Percentiles rank a stretch among this genome's conserved stretches.
These are phyloP conservation scores for Heteronetta atricapilla DNA, from an alignment of 2,113 vertebrate species.

Conservation along the genomic window DNA sequence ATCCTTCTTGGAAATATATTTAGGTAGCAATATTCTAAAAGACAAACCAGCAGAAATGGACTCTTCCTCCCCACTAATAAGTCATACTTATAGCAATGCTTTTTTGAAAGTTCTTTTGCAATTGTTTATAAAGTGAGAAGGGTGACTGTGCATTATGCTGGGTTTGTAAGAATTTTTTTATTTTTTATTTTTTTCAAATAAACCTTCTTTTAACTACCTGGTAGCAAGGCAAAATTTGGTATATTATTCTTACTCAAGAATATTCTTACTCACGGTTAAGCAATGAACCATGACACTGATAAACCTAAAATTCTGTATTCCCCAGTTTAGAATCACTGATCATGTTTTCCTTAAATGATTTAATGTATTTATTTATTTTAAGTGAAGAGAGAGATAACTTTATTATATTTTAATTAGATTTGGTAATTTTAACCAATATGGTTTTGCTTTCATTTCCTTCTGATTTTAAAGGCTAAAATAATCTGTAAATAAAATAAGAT, in stretches of 20 bases:
- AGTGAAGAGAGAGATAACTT: neutral
- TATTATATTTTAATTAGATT: neutral
- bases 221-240: rapidly evolving
- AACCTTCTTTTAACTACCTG: neutral
- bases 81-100: rapidly evolving
- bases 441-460: neutral
- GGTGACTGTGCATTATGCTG: neutral
- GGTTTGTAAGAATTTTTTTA: neutral
- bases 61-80: neutral
- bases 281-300: neutral
- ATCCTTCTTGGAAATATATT: neutral
- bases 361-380: neutral
- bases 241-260: neutral
- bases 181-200: neutral
- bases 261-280: neutral
- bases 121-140: neutral
- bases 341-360: neutral
- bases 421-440: neutral
- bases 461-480: neutral
- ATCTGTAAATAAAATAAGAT: neutral
- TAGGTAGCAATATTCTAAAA: neutral
- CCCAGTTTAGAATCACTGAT: neutral
- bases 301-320: neutral
- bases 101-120: neutral
- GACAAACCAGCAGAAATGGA: neutral